A percentile compares a stretch with the other conserved stretches of the same genome.
phyloP scores from a whole-genome alignment of 2,888 invertebrate species.

The Saturnia pavonia region DNA sequence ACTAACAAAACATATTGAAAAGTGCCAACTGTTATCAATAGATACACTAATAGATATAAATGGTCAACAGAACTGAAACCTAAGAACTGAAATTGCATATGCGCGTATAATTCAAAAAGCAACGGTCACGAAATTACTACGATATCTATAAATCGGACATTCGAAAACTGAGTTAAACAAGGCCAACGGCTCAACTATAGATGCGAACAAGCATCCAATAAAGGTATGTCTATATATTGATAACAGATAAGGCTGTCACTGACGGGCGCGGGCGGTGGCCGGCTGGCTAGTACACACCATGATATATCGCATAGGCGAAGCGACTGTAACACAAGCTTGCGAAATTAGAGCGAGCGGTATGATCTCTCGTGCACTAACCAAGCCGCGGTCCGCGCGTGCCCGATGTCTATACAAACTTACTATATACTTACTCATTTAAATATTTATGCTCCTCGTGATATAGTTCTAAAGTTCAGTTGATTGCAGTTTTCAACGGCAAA shows the following conservation, averaged over 20 bases:
- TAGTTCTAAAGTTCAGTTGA: neutral
- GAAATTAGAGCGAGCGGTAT: conserved; percentile 76
- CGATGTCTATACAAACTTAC: neutral
- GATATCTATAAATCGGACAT: conserved; percentile 30
- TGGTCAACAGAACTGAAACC: neutral
- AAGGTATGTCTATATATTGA: conserved; percentile 72
- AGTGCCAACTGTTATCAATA: neutral
- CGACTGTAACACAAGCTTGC: conserved; percentile 60
- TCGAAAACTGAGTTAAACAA: conserved; percentile 40
- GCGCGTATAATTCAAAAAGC: conserved; percentile 25
- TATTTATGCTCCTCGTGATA: neutral
- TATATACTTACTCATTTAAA: conserved; percentile 5
- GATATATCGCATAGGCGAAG: conserved; percentile 60
- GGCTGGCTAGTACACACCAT: conserved; percentile 67
- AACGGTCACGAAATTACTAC: conserved; percentile 31
- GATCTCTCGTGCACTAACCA: conserved; percentile 43
- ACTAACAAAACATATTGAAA: too few relatives aligned
- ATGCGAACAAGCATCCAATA: conserved; percentile 56
- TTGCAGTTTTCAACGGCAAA: neutral
- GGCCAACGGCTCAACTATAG: conserved; percentile 57
- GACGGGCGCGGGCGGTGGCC: conserved; percentile 70
- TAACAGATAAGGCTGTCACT: conserved; percentile 78
- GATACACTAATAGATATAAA: neutral
- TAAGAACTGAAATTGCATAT: conserved; percentile 15
- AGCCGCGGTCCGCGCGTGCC: conserved; percentile 54